Evolutionary conservation across 2,888 invertebrate genomes (phyloP).

Genomic region (Tiphia femorata): DNA sequence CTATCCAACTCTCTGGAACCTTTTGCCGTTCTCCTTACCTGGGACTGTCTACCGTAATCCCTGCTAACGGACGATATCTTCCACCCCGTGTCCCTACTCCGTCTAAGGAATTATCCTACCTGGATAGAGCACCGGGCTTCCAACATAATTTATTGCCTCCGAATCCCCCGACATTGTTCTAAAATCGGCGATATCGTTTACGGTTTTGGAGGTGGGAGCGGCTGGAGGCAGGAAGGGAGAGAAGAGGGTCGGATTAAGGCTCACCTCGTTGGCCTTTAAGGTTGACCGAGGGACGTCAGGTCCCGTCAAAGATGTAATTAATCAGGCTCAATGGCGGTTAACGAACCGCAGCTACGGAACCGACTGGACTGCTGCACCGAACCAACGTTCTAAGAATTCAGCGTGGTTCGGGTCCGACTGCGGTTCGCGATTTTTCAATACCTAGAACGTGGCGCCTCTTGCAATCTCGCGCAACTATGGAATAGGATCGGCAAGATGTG

Average conservation of each 20-base stretch:
- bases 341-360: constrained; percentile 29
- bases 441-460: no score
- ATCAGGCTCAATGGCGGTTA: constrained; percentile 59
- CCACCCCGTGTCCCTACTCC: no score
- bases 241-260: constrained; percentile 37
- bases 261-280: constrained; percentile 17
- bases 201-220: constrained; percentile 10
- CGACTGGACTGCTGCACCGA: constrained; percentile 22
- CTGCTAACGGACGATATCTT: constrained; percentile 37
- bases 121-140: constrained; percentile 45
- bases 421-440: no score
- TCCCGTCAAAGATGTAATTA: constrained; percentile 54
- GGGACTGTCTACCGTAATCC: constrained; percentile 46
- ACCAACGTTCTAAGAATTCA: constrained; percentile 15
- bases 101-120: constrained; percentile 41
- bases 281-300: constrained; percentile 43
- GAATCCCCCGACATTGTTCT: constrained; percentile 55
- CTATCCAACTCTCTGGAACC: not conserved
- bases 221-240: not conserved
- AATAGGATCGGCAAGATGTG: no score
- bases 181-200: constrained; percentile 49
- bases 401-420: no score
- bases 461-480: no score
- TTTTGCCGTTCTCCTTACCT: constrained; percentile 29
- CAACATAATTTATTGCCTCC: constrained; percentile 60